phyloP scores from a whole-genome alignment of 1,140 invertebrate genomes.

The Macrocentrus cingulum region DNA sequence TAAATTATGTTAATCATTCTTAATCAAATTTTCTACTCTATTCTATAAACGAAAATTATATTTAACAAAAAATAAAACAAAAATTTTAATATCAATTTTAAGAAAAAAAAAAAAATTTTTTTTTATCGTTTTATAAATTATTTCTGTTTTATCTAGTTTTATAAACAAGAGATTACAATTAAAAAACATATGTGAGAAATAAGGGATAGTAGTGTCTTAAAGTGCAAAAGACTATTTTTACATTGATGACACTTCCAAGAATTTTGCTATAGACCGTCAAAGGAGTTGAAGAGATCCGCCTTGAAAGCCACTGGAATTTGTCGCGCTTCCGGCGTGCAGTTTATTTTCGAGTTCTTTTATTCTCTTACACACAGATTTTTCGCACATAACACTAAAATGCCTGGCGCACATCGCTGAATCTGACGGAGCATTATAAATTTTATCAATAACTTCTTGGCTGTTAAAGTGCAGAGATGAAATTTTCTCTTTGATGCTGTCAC shows the following conservation, averaged over 20 bases:
- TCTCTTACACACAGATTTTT: not conserved
- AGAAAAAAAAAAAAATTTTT: too few relatives aligned
- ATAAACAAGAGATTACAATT: not conserved
- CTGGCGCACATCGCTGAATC: slow-evolving; percentile 22
- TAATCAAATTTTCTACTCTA: too few relatives aligned
- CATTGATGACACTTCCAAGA: slow-evolving; percentile 46
- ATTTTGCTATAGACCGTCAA: slow-evolving; percentile 41
- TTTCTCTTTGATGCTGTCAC: slow-evolving; percentile 29
- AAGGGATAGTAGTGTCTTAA: not conserved
- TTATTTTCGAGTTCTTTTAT: slow-evolving; percentile 42
- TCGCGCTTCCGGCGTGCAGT: slow-evolving; percentile 37
- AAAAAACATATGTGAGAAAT: slow-evolving; percentile 14
- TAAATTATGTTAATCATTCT: too few relatives aligned
- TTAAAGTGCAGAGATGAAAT: too few relatives aligned
- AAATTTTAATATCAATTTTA: too few relatives aligned
- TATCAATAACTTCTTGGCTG: too few relatives aligned
- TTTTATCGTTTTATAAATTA: too few relatives aligned
- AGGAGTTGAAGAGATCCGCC: slow-evolving; percentile 40
- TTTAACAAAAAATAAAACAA: too few relatives aligned
- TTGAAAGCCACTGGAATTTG: slow-evolving; percentile 41
- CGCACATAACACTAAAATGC: slow-evolving; percentile 1
- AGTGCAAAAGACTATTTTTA: slow-evolving; percentile 46
- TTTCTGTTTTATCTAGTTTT: too few relatives aligned
- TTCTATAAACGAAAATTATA: too few relatives aligned
- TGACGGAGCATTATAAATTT: too few relatives aligned